Percentiles rank a stretch among this genome's conserved stretches.
These are phyloP conservation scores for Tyto alba DNA, from an alignment of 2,113 vertebrate species.

Conservation along the genomic window DNA sequence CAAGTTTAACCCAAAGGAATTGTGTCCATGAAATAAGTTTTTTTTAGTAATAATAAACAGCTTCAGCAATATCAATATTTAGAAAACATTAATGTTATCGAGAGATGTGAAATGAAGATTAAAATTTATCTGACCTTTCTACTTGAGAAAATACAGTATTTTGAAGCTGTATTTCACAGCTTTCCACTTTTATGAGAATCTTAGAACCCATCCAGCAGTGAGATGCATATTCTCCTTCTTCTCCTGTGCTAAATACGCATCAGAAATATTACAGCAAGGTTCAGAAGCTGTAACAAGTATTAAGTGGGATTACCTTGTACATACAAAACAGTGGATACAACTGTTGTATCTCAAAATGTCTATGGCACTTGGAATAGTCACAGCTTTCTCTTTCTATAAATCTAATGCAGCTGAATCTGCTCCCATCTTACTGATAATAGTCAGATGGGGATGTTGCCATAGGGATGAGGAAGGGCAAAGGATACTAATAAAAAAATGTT, in stretches of 20 bases:
- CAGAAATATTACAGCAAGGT: not conserved
- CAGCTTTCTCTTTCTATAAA: not conserved
- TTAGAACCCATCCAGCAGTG: not conserved
- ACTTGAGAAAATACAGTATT: not conserved
- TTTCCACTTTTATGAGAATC: not conserved
- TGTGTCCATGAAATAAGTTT: not conserved
- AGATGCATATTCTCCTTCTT: not conserved
- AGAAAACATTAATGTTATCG: not conserved
- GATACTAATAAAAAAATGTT: not conserved
- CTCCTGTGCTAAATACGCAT: not conserved
- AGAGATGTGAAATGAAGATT: not conserved
- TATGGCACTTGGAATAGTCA: not conserved
- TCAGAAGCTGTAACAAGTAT: not conserved
- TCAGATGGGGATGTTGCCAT: not conserved
- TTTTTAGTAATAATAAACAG: not conserved
- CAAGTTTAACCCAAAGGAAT: not conserved
- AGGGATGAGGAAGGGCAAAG: not conserved
- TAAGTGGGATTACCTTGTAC: not conserved
- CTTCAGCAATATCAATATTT: not conserved
- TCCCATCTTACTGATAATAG: not conserved
- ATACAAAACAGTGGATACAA: not conserved
- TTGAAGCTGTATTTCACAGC: not conserved
- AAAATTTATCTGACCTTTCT: not conserved
- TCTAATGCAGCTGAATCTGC: not conserved
- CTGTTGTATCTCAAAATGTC: not conserved